Base-by-base conservation (phyloP, 2,888 invertebrate species). In the Epinotia ramella region DNA sequence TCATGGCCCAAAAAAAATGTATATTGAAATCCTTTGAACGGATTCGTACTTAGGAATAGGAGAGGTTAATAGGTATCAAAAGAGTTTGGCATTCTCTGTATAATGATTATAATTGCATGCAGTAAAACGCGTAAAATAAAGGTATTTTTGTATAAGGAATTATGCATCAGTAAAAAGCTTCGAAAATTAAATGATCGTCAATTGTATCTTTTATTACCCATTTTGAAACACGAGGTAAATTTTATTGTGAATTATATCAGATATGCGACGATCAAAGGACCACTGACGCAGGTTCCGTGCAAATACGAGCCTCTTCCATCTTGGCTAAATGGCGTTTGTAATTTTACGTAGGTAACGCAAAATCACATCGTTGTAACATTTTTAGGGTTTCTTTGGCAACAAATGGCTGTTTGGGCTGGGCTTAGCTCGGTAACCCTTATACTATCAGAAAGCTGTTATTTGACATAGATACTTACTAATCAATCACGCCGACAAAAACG, bases 311-410 rank as follows among this genome's bases (percentile, higher is more conserved):
- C n/a, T 86, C 82, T 83, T 85, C 83, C 88, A 85, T 87, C 83
- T 84, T 84, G 79, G 84, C 86, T 89, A 89, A 89, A 90, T 87
- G 86, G 84, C 87, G 85, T 89, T 89, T 86, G 87, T 86, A 86
- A 84, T 82, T 83, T 83, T 81, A 86, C 87, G 88, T 87, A 33
- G 6, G 33, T 33, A 87, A 89, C 65, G 73, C 67, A 13, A 18
- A 3, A 57, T 57, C 20, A 57, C 9, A 44, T 63, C 63, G 33
- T 33, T 6, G 33, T 33, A 33, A 33, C 33, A 33, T 7, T 33
- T 33, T 33, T 33, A 33, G 33, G 33, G 33, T 33, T 33, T 33
- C 33, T 33, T 33, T 7, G 33, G 6, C 33, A 33, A 33, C 33
- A 33, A 33, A 33, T 33, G 33, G 6, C 33, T 33, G 33, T 33